These are phyloP conservation scores for Microctenopoma lineatum DNA, from an alignment of 2,797 vertebrate genomes.

Conservation along the genomic window DNA sequence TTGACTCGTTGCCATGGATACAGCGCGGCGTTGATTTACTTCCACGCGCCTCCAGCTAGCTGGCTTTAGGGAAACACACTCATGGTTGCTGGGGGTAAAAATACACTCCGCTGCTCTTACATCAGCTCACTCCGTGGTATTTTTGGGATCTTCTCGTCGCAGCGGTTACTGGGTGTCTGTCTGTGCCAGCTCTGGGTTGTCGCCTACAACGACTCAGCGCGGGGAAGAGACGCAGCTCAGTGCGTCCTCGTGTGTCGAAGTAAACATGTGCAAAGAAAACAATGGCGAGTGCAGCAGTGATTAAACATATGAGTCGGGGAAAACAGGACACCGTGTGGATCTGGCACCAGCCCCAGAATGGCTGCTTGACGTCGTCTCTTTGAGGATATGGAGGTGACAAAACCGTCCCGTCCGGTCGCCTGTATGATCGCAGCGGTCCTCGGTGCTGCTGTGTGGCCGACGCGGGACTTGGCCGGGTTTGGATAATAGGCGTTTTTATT, in stretches of 20 bases:
- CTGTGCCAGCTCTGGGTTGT: slow-evolving; percentile 55
- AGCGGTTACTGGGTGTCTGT: slow-evolving; percentile 67
- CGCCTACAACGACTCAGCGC: slow-evolving; percentile 25
- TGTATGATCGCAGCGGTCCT: slow-evolving; percentile 35
- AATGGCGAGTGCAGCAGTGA: not conserved
- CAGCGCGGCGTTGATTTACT: slow-evolving; percentile 50
- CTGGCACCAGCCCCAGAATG: slow-evolving; percentile 40
- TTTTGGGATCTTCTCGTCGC: slow-evolving; percentile 74
- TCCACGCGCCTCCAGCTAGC: slow-evolving; percentile 38
- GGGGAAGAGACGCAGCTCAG: slow-evolving; percentile 1
- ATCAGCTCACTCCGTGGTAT: slow-evolving; percentile 75
- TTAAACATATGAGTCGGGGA: not conserved
- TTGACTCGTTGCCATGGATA: slow-evolving; percentile 53
- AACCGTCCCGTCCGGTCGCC: slow-evolving; percentile 38
- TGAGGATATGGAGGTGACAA: slow-evolving; percentile 68
- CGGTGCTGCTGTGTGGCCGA: slow-evolving; percentile 57
- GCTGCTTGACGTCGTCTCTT: slow-evolving; percentile 75
- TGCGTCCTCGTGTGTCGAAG: not conserved
- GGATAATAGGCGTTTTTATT: slow-evolving; percentile 57
- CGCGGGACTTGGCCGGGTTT: slow-evolving; percentile 70
- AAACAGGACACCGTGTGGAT: not conserved
- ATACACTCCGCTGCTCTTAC: slow-evolving; percentile 80
- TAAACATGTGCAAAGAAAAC: slow-evolving; percentile 15
- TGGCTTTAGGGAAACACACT: slow-evolving; percentile 52
- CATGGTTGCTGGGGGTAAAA: slow-evolving; percentile 81